Evolutionary conservation across 2,797 vertebrate genomes (phyloP), one percentile per base, ranked within the genome.

Genomic region (Pangasius mekongensis): DNA sequence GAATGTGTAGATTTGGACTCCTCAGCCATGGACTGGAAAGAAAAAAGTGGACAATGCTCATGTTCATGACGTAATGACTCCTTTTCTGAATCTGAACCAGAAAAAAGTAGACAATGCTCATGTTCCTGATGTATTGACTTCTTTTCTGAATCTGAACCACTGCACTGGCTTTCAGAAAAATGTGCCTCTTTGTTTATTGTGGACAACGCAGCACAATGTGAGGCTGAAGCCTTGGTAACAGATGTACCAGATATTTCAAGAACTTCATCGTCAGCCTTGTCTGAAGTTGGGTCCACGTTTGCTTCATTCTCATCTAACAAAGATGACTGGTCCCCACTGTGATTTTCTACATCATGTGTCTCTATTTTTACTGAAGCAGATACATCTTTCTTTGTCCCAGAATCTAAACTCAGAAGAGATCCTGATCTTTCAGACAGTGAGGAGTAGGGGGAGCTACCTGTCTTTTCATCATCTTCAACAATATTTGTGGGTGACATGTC

Each of bases 291-390:
- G 43, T 90, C 88, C 7, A 27, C 78, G 58, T 33, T 76, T 83
- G 89, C 82, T 74, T 89, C 89, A 80, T 84, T 86, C 22, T 92
- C 85, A 8, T 90, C 74, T 30, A 88, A 86, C 20, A 85, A 77
- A 30, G 90, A 83, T 73, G 90, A 90, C 43, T 93, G 39, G 49
- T 87, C 92, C 78, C 87, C 92, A 56, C 94, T 83, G 20, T 92
- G 92, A 2, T 93, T 94, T 93, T 95, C 95, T 86, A 93, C 93
- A 66, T 96, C 95, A 81, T 94, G 94, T 39, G 91, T 89, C 89
- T 96, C 95, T 8, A 95, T 93, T 88, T 95, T 95, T 43, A 95
- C 93, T 84, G 94, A 92, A 91, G 95, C 85, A 6, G 95, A 93
- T 66, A 94, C 92, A 13, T 93, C 93, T 74, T 92, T 93, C 87